A percentile compares a stretch with the other conserved stretches of the same genome.
Evolutionary conservation across 2,888 invertebrate genomes (phyloP).

Genomic region (Linyphia triangularis): DNA sequence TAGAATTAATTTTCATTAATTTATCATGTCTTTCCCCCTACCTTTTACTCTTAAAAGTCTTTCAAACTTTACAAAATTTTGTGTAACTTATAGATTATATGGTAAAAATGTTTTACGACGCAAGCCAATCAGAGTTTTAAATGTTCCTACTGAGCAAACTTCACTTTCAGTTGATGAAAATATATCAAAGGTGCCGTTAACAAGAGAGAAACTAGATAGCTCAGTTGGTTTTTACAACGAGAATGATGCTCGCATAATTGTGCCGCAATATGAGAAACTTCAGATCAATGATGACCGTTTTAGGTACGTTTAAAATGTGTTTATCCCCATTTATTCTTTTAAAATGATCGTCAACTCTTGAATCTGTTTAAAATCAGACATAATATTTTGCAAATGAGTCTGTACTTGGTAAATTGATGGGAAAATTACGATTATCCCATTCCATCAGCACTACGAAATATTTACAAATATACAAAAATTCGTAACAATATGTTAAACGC

Average conservation of each 20-base stretch:
- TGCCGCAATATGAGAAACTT: constrained; percentile 62
- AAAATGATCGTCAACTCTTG: too few species aligned
- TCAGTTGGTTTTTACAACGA: background rate
- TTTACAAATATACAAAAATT: too few species aligned
- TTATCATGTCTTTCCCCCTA: background rate
- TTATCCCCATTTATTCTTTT: too few species aligned
- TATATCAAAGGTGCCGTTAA: background rate
- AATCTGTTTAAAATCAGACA: too few species aligned
- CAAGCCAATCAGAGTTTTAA: constrained; percentile 38
- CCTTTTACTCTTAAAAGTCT: background rate
- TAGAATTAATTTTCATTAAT: background rate
- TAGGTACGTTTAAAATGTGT: constrained; percentile 67
- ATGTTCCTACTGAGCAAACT: constrained; percentile 25
- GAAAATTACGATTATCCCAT: too few species aligned
- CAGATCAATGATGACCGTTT: constrained; percentile 55
- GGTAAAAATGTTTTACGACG: constrained; percentile 33
- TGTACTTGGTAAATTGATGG: too few species aligned
- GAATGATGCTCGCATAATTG: constrained; percentile 2
- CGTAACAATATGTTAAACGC: too few species aligned
- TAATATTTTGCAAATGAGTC: too few species aligned
- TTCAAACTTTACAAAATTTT: background rate
- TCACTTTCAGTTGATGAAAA: background rate
- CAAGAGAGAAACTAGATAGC: background rate
- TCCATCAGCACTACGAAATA: too few species aligned
- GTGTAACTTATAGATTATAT: background rate